Conservation (phyloP, 2,113 vertebrate genomes). For the Abramis brama region DNA sequence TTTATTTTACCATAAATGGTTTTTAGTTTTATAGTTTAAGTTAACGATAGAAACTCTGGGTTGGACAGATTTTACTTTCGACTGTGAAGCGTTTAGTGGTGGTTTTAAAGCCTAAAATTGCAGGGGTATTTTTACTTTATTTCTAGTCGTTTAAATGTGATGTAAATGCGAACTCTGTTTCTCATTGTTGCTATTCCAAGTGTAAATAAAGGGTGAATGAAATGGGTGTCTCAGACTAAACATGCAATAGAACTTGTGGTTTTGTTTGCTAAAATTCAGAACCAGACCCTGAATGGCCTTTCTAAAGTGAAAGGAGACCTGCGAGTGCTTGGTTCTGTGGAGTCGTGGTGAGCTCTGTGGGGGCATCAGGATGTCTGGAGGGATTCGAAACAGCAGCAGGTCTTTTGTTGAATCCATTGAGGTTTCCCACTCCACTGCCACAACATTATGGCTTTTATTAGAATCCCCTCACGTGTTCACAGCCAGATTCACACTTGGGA, state of each 20-base stretch:
- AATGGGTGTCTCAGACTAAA: conserved; percentile 7
- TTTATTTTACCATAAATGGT: no score
- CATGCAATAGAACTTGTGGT: conserved; percentile 4
- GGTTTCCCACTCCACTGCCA: conserved; percentile 39
- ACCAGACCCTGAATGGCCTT: neutral
- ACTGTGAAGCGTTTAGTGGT: neutral
- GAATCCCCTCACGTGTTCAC: conserved; percentile 27
- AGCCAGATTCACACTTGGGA: conserved; percentile 29
- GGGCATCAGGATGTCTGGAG: conserved; percentile 31
- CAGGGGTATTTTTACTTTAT: neutral
- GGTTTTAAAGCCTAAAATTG: neutral
- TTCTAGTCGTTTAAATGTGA: neutral
- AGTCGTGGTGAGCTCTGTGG: neutral
- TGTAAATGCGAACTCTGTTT: neutral
- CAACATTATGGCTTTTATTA: conserved; percentile 51
- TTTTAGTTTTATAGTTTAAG: no score
- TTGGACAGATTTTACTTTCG: neutral
- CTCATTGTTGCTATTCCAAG: neutral
- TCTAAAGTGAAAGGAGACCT: neutral
- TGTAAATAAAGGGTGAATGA: conserved; percentile 5
- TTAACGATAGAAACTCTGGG: no score
- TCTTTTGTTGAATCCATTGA: conserved; percentile 32
- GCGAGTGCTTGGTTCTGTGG: conserved; percentile 9
- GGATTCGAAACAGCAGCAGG: conserved; percentile 13
- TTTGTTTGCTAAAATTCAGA: conserved; percentile 22